These are phyloP conservation scores for Argyresthia goedartella DNA, from an alignment of 2,888 invertebrate species.

Conservation along the genomic window DNA sequence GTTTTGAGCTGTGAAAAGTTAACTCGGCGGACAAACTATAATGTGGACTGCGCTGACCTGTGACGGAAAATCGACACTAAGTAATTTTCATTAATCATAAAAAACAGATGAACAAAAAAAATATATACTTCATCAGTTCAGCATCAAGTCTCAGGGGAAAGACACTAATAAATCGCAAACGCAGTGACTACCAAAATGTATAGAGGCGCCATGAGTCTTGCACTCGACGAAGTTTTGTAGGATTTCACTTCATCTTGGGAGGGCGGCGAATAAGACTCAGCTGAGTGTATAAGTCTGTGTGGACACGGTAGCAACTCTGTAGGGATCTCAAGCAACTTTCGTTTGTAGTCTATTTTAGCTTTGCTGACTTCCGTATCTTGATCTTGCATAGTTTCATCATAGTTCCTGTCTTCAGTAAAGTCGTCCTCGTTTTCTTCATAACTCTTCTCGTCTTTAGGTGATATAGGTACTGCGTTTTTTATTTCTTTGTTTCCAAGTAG, in stretches of 20 bases:
- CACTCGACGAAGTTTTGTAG: constrained; percentile 44
- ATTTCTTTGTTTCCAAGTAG: constrained; percentile 22
- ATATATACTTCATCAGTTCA: background rate
- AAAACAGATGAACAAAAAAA: too few relatives aligned
- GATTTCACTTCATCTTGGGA: constrained; percentile 62
- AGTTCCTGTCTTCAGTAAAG: constrained; percentile 39
- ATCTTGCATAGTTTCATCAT: constrained; percentile 55
- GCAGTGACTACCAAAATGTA: background rate
- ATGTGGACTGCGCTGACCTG: too few relatives aligned
- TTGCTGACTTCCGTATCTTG: constrained; percentile 39
- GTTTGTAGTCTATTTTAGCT: constrained; percentile 43
- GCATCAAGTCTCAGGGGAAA: background rate
- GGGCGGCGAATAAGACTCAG: constrained; percentile 48
- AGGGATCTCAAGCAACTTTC: constrained; percentile 49
- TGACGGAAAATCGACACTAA: too few relatives aligned
- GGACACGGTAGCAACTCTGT: constrained; percentile 49
- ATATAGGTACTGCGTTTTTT: too few relatives aligned
- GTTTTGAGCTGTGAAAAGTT: too few relatives aligned
- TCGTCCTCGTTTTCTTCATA: constrained; percentile 43
- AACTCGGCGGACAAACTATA: too few relatives aligned
- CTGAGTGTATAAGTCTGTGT: constrained; percentile 37
- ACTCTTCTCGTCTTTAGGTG: constrained; percentile 22
- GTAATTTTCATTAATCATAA: too few relatives aligned
- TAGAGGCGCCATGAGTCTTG: background rate
- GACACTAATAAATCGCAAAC: background rate